Evolutionary conservation across 1,140 invertebrate genomes (phyloP), one percentile per base, ranked within the genome.

Genomic region (Epicauta chinensis): DNA sequence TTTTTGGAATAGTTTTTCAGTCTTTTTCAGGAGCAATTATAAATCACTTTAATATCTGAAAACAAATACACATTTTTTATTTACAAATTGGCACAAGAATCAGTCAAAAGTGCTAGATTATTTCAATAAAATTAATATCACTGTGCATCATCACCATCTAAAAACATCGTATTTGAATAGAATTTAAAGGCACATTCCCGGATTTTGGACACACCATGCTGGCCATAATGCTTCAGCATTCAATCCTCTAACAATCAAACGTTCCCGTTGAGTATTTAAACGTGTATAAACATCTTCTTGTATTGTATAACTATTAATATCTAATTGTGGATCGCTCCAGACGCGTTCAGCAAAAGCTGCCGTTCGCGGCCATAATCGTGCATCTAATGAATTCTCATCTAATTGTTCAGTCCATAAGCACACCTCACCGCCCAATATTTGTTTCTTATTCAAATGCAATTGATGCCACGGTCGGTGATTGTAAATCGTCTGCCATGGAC

Each of bases 401-500:
- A 77, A 64, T 69, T 86, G 83, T 64, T 88, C 85, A 34, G 76
- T 81, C 85, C 85, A 89, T 48, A 86, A 73, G 41, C 83, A 84
- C 4, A 77, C 82, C 60, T 85, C 81, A 2, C 81, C 84, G 0
- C 84, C 83, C 2, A 84, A 56, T 9, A 84, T 63, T 54, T 74
- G 61, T 10, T 72, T 64, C 37, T 73, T 63, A 17, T 57, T 51
- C 2, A 63, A 39, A 42, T 59, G 58, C 39, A 62, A 48, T 52
- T 66, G 54, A 17, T 47, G 74, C 84, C 87, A 87, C 0, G 87
- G 87, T 53, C 83, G 73, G 63, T 92, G 89, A 66, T 82, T 84
- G 67, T 91, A 91, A 1, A 90, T 80, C 43, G 81, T 84, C 66
- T 90, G 87, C 88, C 88, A 91, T 1, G 83, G 86, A 35, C 83